Base-by-base conservation (phyloP, 2,797 vertebrate genomes). In the Triplophysa bombifrons region DNA sequence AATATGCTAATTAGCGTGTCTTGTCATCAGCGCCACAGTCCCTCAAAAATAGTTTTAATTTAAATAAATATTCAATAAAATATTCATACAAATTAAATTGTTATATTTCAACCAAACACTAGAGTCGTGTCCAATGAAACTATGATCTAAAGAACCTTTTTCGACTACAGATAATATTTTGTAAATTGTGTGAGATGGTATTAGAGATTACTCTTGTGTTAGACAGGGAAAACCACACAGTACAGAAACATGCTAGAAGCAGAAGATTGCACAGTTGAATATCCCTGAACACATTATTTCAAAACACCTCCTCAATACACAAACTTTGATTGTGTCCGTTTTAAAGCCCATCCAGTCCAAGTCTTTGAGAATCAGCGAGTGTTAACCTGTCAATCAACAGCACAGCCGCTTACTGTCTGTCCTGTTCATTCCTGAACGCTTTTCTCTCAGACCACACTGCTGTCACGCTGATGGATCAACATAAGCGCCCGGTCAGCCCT, bases 401-500 rank as follows among this genome's bases (percentile, higher is more conserved):
- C 27, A 55, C 66, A 3, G 48, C 27, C 27, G 30, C 20, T 50
- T 55, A 46, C 72, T 11, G 30, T 19, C 44, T 69, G 20, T 78
- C 51, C 68, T 71, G 48, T 78, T 71, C 56, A 30, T 77, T 61
- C 51, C 25, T 34, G 25, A 51, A 8, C 0, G 1, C 11, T 61
- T 67, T 46, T 34, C 60, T 73, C 61, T 77, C 55, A n/a, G 30
- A 72, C 22, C 72, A 74, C 60, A 46, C 60, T 61, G 80, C 76
- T 76, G 84, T 48, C 69, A 73, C 44, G 44, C 69, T 77, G 79
- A 84, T 71, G 53, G 60, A 66, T 74, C 74, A 76, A 60, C 72
- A 60, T 34, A 56, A 80, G 68, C 78, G 22, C 48, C 44, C 13
- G 17, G 27, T 72, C 53, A 34, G 70, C 50, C n/a, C 27, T 61